These are phyloP conservation scores for Aramus guarauna DNA, from an alignment of 2,113 vertebrate species.

Conservation along the genomic window DNA sequence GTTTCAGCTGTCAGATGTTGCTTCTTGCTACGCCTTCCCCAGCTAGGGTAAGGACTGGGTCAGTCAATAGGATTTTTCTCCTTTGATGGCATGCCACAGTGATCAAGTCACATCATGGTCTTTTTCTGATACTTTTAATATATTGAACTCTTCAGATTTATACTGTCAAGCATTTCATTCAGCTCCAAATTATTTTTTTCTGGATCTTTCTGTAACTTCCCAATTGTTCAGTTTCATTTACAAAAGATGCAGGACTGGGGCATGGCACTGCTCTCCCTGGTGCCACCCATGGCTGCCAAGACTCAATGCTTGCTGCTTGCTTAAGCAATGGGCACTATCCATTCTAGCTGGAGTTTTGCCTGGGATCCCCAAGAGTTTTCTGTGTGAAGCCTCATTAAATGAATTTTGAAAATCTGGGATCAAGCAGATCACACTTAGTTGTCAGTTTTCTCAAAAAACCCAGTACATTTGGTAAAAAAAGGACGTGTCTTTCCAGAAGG, in stretches of 20 bases:
- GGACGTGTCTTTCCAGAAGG: not conserved
- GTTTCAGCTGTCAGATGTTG: not conserved
- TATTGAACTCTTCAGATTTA: not conserved
- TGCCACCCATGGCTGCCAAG: rapidly evolving
- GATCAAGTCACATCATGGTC: not conserved
- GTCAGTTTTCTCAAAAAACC: not conserved
- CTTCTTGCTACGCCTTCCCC: not conserved
- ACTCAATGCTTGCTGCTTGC: not conserved
- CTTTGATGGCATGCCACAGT: not conserved
- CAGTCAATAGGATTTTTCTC: not conserved
- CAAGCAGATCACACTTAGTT: not conserved
- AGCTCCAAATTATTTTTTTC: not conserved
- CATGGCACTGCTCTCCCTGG: not conserved
- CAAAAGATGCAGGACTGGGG: not conserved
- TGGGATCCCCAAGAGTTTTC: not conserved
- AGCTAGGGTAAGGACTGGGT: not conserved
- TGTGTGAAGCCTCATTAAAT: not conserved
- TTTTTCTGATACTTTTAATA: not conserved
- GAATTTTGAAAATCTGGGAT: not conserved
- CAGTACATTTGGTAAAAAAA: not conserved
- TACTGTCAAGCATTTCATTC: not conserved
- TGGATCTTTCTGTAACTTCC: not conserved
- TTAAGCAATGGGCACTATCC: not conserved
- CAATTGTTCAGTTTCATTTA: not conserved
- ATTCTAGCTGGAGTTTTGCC: too few relatives aligned